phyloP scores from a whole-genome alignment of 2,888 invertebrate species.

The Agelastica alni region DNA sequence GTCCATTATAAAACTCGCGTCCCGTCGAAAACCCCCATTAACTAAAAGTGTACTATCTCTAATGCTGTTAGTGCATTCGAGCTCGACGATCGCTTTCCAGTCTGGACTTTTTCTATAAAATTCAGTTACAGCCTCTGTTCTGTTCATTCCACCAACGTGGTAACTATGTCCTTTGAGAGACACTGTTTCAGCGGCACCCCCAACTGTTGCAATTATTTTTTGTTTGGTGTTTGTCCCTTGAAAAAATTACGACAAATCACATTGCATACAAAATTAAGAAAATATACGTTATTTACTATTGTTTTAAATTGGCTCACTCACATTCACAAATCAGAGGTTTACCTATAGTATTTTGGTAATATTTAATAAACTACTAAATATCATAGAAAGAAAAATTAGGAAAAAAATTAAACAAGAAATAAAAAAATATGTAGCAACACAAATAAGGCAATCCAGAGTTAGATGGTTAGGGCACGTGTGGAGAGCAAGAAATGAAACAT shows the following conservation, averaged over 20 bases:
- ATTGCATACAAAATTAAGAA: background rate
- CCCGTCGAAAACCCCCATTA: slow-evolving; percentile 55
- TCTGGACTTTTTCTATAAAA: slow-evolving; percentile 52
- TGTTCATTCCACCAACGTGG: slow-evolving; percentile 36
- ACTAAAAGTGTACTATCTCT: slow-evolving; percentile 54
- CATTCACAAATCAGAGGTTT: background rate
- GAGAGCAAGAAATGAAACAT: too few species aligned
- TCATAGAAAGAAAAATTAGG: too few species aligned
- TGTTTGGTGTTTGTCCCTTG: too few species aligned
- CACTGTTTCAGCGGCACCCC: background rate
- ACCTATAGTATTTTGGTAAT: too few species aligned
- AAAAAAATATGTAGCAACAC: too few species aligned
- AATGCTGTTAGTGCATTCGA: slow-evolving; percentile 54
- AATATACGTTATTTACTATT: background rate
- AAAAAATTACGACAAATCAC: too few species aligned
- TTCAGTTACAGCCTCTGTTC: slow-evolving; percentile 51
- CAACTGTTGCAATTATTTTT: background rate
- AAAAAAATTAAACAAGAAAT: too few species aligned
- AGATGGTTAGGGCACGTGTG: too few species aligned
- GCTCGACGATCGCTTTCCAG: slow-evolving; percentile 34
- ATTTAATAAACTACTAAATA: too few species aligned
- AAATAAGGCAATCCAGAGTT: too few species aligned
- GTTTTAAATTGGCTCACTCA: background rate
- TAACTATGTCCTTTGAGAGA: slow-evolving; percentile 36
- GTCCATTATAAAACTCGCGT: slow-evolving; percentile 52